Evolutionary conservation across 2,113 vertebrate species (phyloP).

Genomic region (Garra rufa): DNA sequence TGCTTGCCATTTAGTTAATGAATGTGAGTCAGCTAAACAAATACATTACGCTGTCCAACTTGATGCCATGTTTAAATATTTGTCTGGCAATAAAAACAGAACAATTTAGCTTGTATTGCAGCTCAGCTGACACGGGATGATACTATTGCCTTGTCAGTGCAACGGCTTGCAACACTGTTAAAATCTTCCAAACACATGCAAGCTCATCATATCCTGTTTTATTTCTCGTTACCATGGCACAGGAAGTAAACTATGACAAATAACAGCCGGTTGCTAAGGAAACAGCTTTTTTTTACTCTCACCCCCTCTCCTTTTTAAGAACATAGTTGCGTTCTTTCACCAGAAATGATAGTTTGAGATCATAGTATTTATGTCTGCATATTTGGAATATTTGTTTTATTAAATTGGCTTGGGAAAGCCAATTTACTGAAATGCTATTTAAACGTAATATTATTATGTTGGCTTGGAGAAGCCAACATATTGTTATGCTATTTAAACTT

Average conservation of each 20-base stretch:
- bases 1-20: background rate
- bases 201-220: slow-evolving; percentile 72
- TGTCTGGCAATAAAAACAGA: slow-evolving; percentile 4
- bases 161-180: slow-evolving; percentile 28
- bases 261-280: slow-evolving; percentile 70
- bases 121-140: slow-evolving; percentile 14
- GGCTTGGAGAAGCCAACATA: too few species aligned
- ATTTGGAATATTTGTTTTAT: background rate
- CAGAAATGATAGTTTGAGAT: slow-evolving; percentile 38
- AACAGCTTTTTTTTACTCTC: slow-evolving; percentile 60
- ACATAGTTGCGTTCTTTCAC: slow-evolving; percentile 52
- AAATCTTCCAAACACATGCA: slow-evolving; percentile 46
- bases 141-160: background rate
- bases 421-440: too few species aligned
- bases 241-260: slow-evolving; percentile 63
- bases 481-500: too few species aligned
- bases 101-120: background rate
- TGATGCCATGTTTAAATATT: slow-evolving; percentile 19
- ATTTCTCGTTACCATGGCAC: slow-evolving; percentile 68
- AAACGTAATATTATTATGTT: too few species aligned
- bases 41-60: background rate
- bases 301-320: slow-evolving; percentile 57
- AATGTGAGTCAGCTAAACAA: background rate
- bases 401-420: too few species aligned
- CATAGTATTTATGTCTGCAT: slow-evolving; percentile 2